Base-by-base conservation (phyloP, 1,140 invertebrate species). In the Chrysomallon squamiferum region DNA sequence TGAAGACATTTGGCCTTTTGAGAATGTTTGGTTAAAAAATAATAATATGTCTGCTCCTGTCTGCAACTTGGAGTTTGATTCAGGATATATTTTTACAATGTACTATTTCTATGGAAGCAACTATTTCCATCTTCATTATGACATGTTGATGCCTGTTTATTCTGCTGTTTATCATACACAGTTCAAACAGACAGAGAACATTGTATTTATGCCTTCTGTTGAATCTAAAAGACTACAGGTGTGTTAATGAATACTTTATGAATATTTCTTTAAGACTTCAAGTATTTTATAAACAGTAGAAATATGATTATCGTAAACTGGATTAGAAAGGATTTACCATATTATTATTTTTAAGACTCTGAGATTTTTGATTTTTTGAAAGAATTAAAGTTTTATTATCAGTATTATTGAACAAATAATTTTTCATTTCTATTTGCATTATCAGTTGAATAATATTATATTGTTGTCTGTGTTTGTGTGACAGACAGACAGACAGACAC, bases 41-140 rank as follows among this genome's bases (percentile, higher is more conserved):
- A 22, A 33, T 43, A 27, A 22, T 9, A 20, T 25, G 6, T 27
- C n/a, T 32, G 27, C 18, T 27, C 27, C 22, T n/a, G 5, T 27
- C 5, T 75, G 74, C 64, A 68, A 73, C 43, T 61, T 73, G 38
- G 62, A 69, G 3, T 71, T 68, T 25, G 59, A 66, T 18, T 35
- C 30, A 20, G 74, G 74, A 49, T 65, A 73, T 52, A 64, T 75
- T 15, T 73, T 75, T 47, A 71, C 71, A 1, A 59, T 72, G 3
- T 71, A 69, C 45, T 71, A 66, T 50, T 71, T 41, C 32, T 59
- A 63, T 56, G 71, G 62, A 13, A 75, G 73, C 30, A 75, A 75
- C 43, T 73, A 75, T 45, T 73, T 70, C 47, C 73, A 75, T 61
- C 62, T 75, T 15, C 71, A 73, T 52, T 72, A 68, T 49, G 71